Evolutionary conservation across 1,140 invertebrate genomes (phyloP).

Genomic region (Phortica variegata): DNA sequence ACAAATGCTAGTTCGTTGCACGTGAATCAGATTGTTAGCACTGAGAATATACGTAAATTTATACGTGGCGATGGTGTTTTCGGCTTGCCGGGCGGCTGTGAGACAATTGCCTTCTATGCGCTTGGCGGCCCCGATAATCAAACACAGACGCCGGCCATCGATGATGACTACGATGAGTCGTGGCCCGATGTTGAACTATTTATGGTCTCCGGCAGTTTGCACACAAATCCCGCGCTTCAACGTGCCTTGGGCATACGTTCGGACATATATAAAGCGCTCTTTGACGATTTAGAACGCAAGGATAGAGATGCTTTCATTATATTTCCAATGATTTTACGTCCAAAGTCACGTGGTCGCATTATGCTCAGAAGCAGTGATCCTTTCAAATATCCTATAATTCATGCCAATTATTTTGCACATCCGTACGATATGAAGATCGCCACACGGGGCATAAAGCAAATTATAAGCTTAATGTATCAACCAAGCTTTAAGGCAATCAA

Average conservation of each 20-base stretch:
- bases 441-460: conserved; percentile 63
- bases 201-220: conserved; percentile 61
- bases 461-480: conserved; percentile 62
- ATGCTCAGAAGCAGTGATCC: conserved; percentile 69
- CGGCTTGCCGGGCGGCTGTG: conserved; percentile 75
- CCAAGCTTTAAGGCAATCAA: conserved; percentile 62
- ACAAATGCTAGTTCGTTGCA: conserved; percentile 59
- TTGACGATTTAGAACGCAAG: conserved; percentile 62
- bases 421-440: conserved; percentile 67
- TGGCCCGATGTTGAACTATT: conserved; percentile 76
- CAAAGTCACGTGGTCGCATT: conserved; percentile 72
- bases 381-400: conserved; percentile 72
- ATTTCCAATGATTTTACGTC: conserved; percentile 70
- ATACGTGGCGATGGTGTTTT: conserved; percentile 64
- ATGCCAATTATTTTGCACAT: conserved; percentile 73
- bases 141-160: conserved; percentile 64
- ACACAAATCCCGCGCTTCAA: conserved; percentile 58
- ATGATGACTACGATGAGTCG: conserved; percentile 59
- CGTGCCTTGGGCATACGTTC: conserved; percentile 61
- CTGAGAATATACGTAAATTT: conserved; percentile 22
- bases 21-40: conserved; percentile 20
- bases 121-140: conserved; percentile 63
- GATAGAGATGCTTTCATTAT: conserved; percentile 64
- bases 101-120: conserved; percentile 75
- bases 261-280: conserved; percentile 59